phyloP scores from a whole-genome alignment of 2,113 vertebrate genomes.

The Empidonax alnorum region DNA sequence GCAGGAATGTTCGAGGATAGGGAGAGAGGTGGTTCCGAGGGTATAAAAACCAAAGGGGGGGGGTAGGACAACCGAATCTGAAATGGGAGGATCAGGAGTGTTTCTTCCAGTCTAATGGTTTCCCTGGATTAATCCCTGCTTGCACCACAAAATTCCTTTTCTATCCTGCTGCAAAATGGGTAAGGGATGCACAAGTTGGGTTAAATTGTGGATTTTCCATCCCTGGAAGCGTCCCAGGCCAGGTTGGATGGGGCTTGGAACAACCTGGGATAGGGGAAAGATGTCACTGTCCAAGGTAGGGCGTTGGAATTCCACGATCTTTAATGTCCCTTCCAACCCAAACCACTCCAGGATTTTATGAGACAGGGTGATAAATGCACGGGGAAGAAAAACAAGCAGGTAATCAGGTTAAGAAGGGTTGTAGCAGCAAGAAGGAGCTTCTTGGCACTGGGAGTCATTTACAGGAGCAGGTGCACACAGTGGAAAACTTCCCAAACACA shows the following conservation, averaged over 20 bases:
- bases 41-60: rapidly evolving
- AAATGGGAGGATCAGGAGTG: rapidly evolving
- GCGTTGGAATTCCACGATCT: not conserved
- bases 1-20: not conserved
- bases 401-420: not conserved
- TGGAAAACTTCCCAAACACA: not conserved
- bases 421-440: not conserved
- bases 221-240: not conserved
- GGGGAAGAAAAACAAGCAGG: not conserved
- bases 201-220: not conserved
- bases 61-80: not conserved
- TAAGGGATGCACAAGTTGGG: not conserved
- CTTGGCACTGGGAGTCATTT: not conserved
- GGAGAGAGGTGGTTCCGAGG: not conserved
- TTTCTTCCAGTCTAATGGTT: not conserved
- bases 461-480: rapidly evolving
- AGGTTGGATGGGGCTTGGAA: not conserved
- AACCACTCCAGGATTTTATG: not conserved
- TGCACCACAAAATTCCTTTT: not conserved
- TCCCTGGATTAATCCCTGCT: not conserved
- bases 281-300: not conserved
- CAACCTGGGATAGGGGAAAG: not conserved
- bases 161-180: not conserved
- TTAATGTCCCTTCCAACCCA: not conserved
- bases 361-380: not conserved